Evolutionary conservation across 2,888 invertebrate genomes (phyloP).

Genomic region (Cerastoderma edule): DNA sequence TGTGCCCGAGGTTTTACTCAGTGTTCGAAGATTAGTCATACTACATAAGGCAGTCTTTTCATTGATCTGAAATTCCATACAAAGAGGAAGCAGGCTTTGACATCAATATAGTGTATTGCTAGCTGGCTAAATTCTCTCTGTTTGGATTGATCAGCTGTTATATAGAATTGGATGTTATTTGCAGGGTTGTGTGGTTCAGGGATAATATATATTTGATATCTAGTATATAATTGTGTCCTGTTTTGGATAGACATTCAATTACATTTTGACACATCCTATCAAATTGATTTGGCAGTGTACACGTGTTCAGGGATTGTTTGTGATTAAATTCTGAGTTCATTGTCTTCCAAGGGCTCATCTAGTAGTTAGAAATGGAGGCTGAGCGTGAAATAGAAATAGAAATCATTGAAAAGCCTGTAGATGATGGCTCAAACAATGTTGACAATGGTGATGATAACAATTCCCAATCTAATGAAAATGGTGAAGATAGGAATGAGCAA

Average conservation of each 20-base stretch:
- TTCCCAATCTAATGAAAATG: no score
- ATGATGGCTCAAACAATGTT: background rate
- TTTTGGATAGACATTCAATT: no score
- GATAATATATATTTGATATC: no score
- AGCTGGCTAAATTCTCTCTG: background rate
- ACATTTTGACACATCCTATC: no score
- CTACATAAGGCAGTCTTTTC: constrained; percentile 4
- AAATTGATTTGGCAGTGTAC: no score
- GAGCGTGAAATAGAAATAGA: background rate
- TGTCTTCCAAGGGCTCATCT: no score
- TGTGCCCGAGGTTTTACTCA: background rate
- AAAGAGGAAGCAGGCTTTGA: constrained; percentile 3
- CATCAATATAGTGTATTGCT: background rate
- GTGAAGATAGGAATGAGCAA: no score
- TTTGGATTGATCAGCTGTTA: constrained; percentile 24
- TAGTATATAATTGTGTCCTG: no score
- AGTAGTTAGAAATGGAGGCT: constrained; percentile 16
- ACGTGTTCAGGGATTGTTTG: no score
- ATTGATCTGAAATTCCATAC: constrained; percentile 15
- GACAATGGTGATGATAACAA: background rate
- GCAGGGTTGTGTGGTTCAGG: no score
- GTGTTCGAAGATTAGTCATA: constrained; percentile 19
- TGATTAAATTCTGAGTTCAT: no score
- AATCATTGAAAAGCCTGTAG: constrained; percentile 7
- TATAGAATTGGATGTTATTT: background rate